These are phyloP conservation scores for Cotesia typhae DNA, from an alignment of 1,140 invertebrate genomes.

Conservation along the genomic window DNA sequence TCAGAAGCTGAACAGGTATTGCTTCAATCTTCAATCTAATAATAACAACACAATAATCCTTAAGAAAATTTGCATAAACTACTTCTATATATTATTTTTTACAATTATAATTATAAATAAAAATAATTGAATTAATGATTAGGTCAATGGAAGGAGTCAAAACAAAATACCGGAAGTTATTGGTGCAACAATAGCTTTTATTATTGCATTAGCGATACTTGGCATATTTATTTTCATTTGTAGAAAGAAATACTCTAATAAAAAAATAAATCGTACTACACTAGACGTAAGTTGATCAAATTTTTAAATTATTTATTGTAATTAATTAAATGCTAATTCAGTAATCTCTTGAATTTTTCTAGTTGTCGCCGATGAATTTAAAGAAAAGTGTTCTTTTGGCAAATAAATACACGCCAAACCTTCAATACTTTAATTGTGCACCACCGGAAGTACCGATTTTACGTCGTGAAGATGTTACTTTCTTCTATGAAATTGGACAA, in stretches of 20 bases:
- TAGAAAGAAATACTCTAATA: constrained; percentile 48
- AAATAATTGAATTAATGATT: constrained; percentile 15
- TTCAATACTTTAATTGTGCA: constrained; percentile 74
- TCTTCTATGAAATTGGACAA: constrained; percentile 84
- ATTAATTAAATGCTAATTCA: constrained; percentile 27
- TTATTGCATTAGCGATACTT: constrained; percentile 50
- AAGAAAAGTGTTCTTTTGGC: constrained; percentile 72
- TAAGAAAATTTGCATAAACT: constrained; percentile 18
- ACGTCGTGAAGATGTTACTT: constrained; percentile 71
- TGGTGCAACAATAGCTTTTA: constrained; percentile 52
- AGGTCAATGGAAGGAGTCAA: constrained; percentile 52
- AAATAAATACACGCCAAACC: constrained; percentile 80
- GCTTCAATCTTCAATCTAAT: not conserved
- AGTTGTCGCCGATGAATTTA: constrained; percentile 68
- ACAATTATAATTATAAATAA: not conserved
- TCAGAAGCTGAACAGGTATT: constrained; percentile 59
- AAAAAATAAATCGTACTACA: constrained; percentile 48
- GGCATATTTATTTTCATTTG: constrained; percentile 49
- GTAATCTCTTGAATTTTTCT: constrained; percentile 38
- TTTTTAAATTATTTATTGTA: constrained; percentile 18
- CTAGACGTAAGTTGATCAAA: constrained; percentile 44
- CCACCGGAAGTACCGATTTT: constrained; percentile 71
- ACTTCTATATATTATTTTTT: constrained; percentile 14
- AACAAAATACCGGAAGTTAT: constrained; percentile 56
- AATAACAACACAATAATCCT: not conserved